Conservation (phyloP, 1,140 invertebrate species). For the Drosophila obscura region DNA sequence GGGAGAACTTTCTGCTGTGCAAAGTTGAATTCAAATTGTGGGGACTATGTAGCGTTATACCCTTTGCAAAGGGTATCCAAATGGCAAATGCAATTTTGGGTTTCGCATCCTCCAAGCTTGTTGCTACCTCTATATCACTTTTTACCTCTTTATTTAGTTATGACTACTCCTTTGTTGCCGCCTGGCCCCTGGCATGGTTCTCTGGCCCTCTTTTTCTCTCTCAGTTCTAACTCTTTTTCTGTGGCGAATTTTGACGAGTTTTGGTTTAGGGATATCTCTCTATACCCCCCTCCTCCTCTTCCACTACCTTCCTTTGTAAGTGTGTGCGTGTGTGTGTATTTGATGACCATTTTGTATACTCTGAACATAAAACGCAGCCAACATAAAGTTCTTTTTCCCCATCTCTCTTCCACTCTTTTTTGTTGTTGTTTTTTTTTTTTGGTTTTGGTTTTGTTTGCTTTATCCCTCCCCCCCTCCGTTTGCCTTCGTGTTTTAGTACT, state of each 20-base stretch:
- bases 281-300: background rate
- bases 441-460: constrained; percentile 10
- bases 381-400: constrained; percentile 45
- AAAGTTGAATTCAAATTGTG: no score
- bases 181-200: no score
- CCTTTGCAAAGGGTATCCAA: no score
- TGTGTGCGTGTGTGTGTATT: constrained; percentile 27
- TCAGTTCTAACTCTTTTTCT: constrained; percentile 9
- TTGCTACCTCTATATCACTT: no score
- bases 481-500: no score
- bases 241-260: constrained; percentile 38
- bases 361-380: constrained; percentile 52
- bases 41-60: no score
- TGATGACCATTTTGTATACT: constrained; percentile 40
- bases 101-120: no score
- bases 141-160: no score
- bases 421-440: constrained; percentile 18
- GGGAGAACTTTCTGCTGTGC: no score
- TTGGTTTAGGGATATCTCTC: constrained; percentile 33
- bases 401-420: constrained; percentile 27
- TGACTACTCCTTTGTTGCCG: no score
- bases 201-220: no score
- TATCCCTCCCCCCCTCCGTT: background rate
- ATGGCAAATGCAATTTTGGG: no score
- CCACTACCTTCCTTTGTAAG: constrained; percentile 1